A percentile compares a stretch with the other conserved stretches of the same genome.
These are phyloP conservation scores for Physeter macrocephalus DNA, from an alignment of 2,113 vertebrate genomes.

Conservation along the genomic window DNA sequence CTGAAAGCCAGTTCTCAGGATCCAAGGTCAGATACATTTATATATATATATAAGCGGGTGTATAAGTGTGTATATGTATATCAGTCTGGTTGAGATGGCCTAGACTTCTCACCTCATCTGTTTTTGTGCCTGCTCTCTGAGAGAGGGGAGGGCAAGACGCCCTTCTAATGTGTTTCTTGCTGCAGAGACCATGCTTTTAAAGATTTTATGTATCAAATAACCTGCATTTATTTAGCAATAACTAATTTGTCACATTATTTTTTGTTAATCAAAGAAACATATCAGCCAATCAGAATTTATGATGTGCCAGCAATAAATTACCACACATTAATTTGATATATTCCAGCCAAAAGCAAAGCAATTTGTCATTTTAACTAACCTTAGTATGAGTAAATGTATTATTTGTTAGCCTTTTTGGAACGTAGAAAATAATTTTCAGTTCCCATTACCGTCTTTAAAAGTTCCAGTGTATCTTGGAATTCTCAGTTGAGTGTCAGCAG, in stretches of 20 bases:
- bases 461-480: background rate
- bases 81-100: background rate
- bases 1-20: constrained; percentile 15
- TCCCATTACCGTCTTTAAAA: constrained; percentile 2
- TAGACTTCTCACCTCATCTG: background rate
- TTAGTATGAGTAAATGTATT: constrained; percentile 3
- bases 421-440: background rate
- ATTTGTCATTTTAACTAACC: constrained; percentile 56
- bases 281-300: constrained; percentile 32
- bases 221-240: background rate
- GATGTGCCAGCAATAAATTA: background rate
- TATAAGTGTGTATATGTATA: too few relatives aligned
- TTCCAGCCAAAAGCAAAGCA: constrained; percentile 25
- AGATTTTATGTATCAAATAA: background rate
- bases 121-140: background rate
- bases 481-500: background rate
- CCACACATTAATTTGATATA: constrained; percentile 14
- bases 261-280: constrained; percentile 34
- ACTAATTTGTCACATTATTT: constrained; percentile 38
- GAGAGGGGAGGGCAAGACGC: background rate
- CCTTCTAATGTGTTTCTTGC: background rate
- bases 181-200: background rate
- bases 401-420: constrained; percentile 1
- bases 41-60: background rate
- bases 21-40: background rate